Evolutionary conservation across 1,140 invertebrate species (phyloP).

Genomic region (Penaeus japonicus): DNA sequence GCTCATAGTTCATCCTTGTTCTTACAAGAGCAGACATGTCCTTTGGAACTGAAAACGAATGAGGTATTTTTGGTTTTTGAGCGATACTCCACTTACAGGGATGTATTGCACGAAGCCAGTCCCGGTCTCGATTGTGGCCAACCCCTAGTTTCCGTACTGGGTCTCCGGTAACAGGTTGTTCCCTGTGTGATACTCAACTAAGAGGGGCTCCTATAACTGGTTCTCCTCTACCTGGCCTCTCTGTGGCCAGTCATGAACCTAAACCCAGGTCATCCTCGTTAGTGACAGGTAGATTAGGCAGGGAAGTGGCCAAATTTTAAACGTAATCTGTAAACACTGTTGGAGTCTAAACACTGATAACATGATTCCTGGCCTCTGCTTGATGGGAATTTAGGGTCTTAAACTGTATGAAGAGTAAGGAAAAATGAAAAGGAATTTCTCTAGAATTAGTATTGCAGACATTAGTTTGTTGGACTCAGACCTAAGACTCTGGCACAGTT

Average conservation of each 20-base stretch:
- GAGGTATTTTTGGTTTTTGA: background rate
- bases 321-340: background rate
- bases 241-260: conserved; percentile 28
- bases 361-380: background rate
- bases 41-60: too few species aligned
- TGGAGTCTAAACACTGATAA: background rate
- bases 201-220: background rate
- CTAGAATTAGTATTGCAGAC: too few species aligned
- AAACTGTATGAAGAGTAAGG: too few species aligned
- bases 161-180: conserved; percentile 36
- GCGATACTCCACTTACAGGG: conserved; percentile 41
- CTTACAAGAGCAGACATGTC: too few species aligned
- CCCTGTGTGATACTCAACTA: conserved; percentile 11
- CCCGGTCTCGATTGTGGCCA: conserved; percentile 34
- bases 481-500: too few species aligned
- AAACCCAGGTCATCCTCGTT: conserved; percentile 36
- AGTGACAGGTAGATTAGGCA: conserved; percentile 44
- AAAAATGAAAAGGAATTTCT: too few species aligned
- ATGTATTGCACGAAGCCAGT: conserved; percentile 44
- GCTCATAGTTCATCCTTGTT: too few species aligned
- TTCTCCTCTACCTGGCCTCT: conserved; percentile 21
- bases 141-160: conserved; percentile 36
- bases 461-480: too few species aligned
- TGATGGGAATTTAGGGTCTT: too few species aligned
- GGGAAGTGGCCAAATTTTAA: background rate